These are phyloP conservation scores for Achroia grisella DNA, from an alignment of 1,140 invertebrate genomes.

Conservation along the genomic window DNA sequence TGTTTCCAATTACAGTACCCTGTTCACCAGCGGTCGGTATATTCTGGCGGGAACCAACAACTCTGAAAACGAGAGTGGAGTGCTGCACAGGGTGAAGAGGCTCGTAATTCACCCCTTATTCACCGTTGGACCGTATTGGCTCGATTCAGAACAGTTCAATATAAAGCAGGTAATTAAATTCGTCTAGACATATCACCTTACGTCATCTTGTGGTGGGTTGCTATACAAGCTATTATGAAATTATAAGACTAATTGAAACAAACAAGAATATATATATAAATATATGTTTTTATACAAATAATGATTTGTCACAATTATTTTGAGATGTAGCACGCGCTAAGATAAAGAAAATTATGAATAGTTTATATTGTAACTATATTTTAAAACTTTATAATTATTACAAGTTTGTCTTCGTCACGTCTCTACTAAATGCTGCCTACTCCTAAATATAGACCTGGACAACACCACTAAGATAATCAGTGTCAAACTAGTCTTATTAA, in stretches of 20 bases:
- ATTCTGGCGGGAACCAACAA: constrained; percentile 56
- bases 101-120: constrained; percentile 50
- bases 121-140: constrained; percentile 60
- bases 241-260: not conserved
- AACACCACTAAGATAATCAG: too few species aligned
- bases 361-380: too few species aligned
- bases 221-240: not conserved
- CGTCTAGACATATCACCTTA: not conserved
- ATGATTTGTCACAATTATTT: too few species aligned
- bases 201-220: not conserved
- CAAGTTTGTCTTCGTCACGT: too few species aligned
- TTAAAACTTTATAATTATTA: too few species aligned
- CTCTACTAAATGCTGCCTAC: too few species aligned
- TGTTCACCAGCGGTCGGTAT: constrained; percentile 43
- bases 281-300: too few species aligned
- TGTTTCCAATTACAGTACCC: constrained; percentile 28
- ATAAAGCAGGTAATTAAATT: constrained; percentile 53
- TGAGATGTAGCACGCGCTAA: too few species aligned
- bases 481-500: too few species aligned
- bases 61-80: constrained; percentile 35
- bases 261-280: too few species aligned
- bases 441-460: too few species aligned
- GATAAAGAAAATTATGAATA: too few species aligned
- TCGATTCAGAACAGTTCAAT: constrained; percentile 32
- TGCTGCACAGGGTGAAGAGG: constrained; percentile 30